Percentiles rank a stretch among this genome's conserved stretches.
These are phyloP conservation scores for Nesidiocoris tenuis DNA, from an alignment of 2,888 invertebrate species.

Conservation along the genomic window DNA sequence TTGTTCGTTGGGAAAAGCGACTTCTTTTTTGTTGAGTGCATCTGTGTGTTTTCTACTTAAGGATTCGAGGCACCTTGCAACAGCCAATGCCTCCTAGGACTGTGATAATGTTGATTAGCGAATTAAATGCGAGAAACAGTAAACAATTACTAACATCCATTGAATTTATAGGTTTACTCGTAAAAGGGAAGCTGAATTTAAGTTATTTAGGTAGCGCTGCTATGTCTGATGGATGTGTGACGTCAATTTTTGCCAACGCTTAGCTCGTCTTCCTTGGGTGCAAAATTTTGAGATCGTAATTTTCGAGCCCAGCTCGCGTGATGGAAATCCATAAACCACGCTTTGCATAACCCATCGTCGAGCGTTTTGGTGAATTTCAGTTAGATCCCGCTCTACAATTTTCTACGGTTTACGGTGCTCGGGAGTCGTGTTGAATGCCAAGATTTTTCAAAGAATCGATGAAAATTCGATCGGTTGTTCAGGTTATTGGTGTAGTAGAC, in stretches of 20 bases:
- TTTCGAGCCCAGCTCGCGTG: too few relatives aligned
- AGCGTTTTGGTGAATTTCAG: too few relatives aligned
- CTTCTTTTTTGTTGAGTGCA: neutral
- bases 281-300: too few relatives aligned
- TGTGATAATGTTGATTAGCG: constrained; percentile 19
- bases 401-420: too few relatives aligned
- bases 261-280: constrained; percentile 8
- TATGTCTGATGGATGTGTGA: neutral
- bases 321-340: too few relatives aligned
- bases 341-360: too few relatives aligned
- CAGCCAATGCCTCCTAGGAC: constrained; percentile 30
- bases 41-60: constrained; percentile 16
- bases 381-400: too few relatives aligned
- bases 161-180: neutral
- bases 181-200: neutral
- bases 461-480: too few relatives aligned
- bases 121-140: neutral
- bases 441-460: too few relatives aligned
- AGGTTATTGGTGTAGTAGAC: too few relatives aligned
- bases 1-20: neutral
- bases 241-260: neutral
- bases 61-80: constrained; percentile 18
- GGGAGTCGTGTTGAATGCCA: too few relatives aligned
- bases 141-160: constrained; percentile 10
- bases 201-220: neutral